These are phyloP conservation scores for Takifugu ocellatus DNA, from an alignment of 2,797 vertebrate genomes.

Conservation along the genomic window DNA sequence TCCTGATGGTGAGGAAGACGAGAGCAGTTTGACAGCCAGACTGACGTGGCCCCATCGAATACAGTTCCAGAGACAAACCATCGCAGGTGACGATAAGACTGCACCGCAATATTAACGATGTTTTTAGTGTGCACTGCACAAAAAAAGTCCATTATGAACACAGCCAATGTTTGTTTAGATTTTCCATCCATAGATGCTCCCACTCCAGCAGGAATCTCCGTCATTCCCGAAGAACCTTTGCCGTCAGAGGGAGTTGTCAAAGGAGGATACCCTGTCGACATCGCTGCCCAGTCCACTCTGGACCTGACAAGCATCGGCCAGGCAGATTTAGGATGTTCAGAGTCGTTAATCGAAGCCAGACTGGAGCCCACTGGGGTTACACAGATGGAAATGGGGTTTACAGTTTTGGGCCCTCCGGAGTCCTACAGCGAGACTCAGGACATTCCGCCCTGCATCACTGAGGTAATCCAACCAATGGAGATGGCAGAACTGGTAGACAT, in stretches of 20 bases:
- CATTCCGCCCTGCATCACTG: slow-evolving; percentile 49
- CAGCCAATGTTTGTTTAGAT: too few relatives aligned
- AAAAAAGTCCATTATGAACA: too few relatives aligned
- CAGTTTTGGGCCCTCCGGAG: slow-evolving; percentile 30
- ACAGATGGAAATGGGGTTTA: slow-evolving; percentile 43
- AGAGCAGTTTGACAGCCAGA: slow-evolving; percentile 49
- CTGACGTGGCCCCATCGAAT: slow-evolving; percentile 51
- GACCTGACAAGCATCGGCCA: slow-evolving; percentile 44
- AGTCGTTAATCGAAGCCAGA: slow-evolving; percentile 34
- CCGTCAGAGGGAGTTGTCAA: slow-evolving; percentile 58
- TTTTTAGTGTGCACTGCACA: too few relatives aligned
- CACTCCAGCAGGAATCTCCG: slow-evolving; percentile 20
- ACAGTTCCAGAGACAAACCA: slow-evolving; percentile 40
- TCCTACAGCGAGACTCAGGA: slow-evolving; percentile 21
- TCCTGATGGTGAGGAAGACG: slow-evolving; percentile 59
- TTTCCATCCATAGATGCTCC: slow-evolving; percentile 15
- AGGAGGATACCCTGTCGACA: slow-evolving; percentile 67
- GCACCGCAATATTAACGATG: too few relatives aligned
- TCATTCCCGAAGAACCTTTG: slow-evolving; percentile 8
- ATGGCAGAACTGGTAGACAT: slow-evolving; percentile 66
- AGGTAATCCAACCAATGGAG: slow-evolving; percentile 62
- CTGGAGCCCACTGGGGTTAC: slow-evolving; percentile 38
- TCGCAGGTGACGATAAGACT: slow-evolving; percentile 39
- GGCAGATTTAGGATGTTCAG: slow-evolving; percentile 38
- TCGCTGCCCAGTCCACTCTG: slow-evolving; percentile 38